These are phyloP conservation scores for Cephalotes varians DNA, from an alignment of 2,888 invertebrate genomes.

Conservation along the genomic window DNA sequence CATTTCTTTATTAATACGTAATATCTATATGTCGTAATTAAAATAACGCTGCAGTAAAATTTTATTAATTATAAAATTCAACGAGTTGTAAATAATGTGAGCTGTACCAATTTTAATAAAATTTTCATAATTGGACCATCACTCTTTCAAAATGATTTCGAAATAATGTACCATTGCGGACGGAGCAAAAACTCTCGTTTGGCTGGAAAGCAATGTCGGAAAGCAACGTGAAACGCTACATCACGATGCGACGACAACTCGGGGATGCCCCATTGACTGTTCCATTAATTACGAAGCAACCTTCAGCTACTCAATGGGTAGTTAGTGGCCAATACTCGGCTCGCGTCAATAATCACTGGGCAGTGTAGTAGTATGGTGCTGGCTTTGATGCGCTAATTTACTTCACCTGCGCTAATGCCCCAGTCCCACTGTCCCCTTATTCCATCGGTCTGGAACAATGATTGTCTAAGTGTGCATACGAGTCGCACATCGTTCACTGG, in stretches of 20 bases:
- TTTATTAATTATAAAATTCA: slow-evolving; percentile 30
- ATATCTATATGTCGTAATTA: slow-evolving; percentile 7
- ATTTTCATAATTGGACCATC: slow-evolving; percentile 5
- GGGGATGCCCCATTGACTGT: slow-evolving; percentile 75
- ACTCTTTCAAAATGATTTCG: not conserved
- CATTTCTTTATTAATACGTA: not conserved
- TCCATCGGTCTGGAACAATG: slow-evolving; percentile 69
- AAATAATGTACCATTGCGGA: not conserved
- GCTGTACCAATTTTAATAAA: slow-evolving; percentile 11
- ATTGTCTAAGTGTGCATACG: slow-evolving; percentile 72
- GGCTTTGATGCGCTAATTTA: slow-evolving; percentile 83
- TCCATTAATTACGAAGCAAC: slow-evolving; percentile 83
- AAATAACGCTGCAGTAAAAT: not conserved
- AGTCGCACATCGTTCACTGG: slow-evolving; percentile 42
- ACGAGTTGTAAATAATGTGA: not conserved
- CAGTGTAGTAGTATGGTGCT: slow-evolving; percentile 74
- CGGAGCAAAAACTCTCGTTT: not conserved
- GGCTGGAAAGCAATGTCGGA: not conserved
- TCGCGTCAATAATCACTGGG: slow-evolving; percentile 83
- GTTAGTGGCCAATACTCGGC: slow-evolving; percentile 83
- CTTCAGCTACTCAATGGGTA: slow-evolving; percentile 83
- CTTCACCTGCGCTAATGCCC: slow-evolving; percentile 79
- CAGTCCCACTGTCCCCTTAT: slow-evolving; percentile 64
- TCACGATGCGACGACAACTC: slow-evolving; percentile 46
- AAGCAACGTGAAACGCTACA: slow-evolving; percentile 3